A percentile compares a stretch with the other conserved stretches of the same genome.
These are phyloP conservation scores for Sylvia borin DNA, from an alignment of 2,797 vertebrate species.

Conservation along the genomic window DNA sequence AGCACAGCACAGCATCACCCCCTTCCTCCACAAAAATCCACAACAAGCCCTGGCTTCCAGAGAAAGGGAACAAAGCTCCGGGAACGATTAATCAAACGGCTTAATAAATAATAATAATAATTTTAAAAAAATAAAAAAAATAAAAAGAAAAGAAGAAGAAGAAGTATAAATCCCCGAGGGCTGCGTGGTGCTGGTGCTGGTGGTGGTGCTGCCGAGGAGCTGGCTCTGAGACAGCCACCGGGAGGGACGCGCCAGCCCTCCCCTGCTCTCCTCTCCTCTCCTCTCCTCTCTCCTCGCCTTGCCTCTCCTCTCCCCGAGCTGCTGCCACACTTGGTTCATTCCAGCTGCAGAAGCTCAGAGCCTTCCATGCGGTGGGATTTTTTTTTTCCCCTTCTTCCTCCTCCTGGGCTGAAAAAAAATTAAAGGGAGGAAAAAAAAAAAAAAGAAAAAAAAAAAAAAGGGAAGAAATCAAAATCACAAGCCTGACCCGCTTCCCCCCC, in stretches of 20 bases:
- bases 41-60: background rate
- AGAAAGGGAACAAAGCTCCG: conserved; percentile 14
- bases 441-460: background rate
- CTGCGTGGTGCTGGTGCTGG: conserved; percentile 7
- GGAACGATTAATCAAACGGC: conserved; percentile 76
- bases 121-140: background rate
- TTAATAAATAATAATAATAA: conserved; percentile 22
- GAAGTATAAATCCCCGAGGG: conserved; percentile 58
- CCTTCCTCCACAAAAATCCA: background rate
- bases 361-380: conserved; percentile 94
- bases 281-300: conserved; percentile 14
- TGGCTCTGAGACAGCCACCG: conserved; percentile 74
- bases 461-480: background rate
- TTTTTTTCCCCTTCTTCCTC: conserved; percentile 65
- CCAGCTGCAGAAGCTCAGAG: conserved; percentile 94
- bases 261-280: background rate
- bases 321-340: conserved; percentile 95
- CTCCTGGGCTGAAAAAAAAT: conserved; percentile 79
- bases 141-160: conserved; percentile 56
- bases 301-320: conserved; percentile 76
- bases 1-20: background rate
- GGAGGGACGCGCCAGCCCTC: conserved; percentile 56
- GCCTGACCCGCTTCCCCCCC: conserved; percentile 67
- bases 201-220: conserved; percentile 73
- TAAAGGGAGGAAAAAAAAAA: background rate